Evolutionary conservation across 1,140 invertebrate species (phyloP).

Genomic region (Drosophila repleta): DNA sequence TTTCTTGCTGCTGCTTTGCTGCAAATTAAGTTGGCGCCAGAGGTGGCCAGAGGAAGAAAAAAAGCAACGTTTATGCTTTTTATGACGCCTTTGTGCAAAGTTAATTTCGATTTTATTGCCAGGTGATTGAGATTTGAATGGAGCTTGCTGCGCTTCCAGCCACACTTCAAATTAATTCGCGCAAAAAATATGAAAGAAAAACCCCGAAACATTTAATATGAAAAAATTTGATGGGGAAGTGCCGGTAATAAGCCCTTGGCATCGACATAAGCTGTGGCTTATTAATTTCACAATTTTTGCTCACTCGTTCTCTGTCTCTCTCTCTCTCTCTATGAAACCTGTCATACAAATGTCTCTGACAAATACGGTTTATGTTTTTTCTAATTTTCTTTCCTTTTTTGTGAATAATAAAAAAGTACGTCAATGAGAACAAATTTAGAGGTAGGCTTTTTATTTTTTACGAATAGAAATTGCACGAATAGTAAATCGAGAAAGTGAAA

Average conservation of each 20-base stretch:
- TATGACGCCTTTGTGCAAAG: constrained; percentile 76
- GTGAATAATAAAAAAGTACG: constrained; percentile 25
- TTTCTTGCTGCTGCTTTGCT: constrained; percentile 58
- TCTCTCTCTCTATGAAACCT: background rate
- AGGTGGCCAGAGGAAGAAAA: constrained; percentile 29
- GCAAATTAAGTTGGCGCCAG: constrained; percentile 76
- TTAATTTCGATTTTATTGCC: constrained; percentile 81
- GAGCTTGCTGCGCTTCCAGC: constrained; percentile 42
- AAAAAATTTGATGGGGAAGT: constrained; percentile 27
- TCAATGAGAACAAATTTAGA: constrained; percentile 1
- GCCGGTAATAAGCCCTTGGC: constrained; percentile 69
- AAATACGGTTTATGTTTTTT: constrained; percentile 44
- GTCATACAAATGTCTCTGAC: constrained; percentile 42
- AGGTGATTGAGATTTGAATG: constrained; percentile 80
- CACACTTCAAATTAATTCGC: constrained; percentile 49
- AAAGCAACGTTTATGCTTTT: constrained; percentile 56
- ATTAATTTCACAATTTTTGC: constrained; percentile 66
- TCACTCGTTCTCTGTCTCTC: too few species aligned
- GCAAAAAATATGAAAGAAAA: constrained; percentile 16
- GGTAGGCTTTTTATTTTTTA: background rate
- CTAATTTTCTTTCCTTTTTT: constrained; percentile 13
- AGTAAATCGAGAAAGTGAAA: too few species aligned
- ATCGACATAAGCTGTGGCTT: constrained; percentile 69
- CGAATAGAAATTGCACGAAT: too few species aligned
- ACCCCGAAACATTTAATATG: constrained; percentile 7